Evolutionary conservation across 2,113 vertebrate genomes (phyloP).

Genomic region (Thinocorus orbignyianus): DNA sequence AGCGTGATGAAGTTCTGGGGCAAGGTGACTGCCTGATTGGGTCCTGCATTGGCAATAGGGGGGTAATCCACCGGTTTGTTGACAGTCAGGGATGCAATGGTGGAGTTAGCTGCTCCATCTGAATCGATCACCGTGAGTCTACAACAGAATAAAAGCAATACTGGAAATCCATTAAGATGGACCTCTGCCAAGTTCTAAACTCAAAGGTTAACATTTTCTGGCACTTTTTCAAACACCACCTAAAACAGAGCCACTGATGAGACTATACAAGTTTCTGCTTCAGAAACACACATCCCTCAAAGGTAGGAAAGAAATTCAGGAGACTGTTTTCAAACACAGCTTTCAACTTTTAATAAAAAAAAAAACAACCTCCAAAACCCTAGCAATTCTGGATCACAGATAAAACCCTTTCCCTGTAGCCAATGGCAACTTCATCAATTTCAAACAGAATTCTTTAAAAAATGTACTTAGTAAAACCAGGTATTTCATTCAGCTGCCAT

Average conservation of each 20-base stretch:
- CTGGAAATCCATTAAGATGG: not conserved
- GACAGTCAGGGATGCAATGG: slow-evolving; percentile 72
- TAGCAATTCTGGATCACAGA: not conserved
- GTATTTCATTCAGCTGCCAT: not conserved
- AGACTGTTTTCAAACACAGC: not conserved
- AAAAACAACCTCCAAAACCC: not conserved
- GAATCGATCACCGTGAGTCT: slow-evolving; percentile 82
- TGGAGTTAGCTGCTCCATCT: slow-evolving; percentile 76
- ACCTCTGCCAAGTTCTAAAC: not conserved
- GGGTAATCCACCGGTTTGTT: slow-evolving; percentile 67
- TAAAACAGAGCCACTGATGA: not conserved
- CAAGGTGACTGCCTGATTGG: slow-evolving; percentile 77
- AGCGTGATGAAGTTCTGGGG: slow-evolving; percentile 75
- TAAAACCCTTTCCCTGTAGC: not conserved
- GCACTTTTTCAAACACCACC: not conserved
- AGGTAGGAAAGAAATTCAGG: not conserved
- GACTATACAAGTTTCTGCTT: not conserved
- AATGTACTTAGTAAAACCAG: not conserved
- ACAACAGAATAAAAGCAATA: not conserved
- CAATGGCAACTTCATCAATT: not conserved
- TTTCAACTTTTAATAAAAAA: not conserved
- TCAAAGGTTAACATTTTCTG: not conserved
- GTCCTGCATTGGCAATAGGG: slow-evolving; percentile 73
- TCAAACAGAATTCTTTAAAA: not conserved
- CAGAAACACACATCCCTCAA: not conserved